phyloP scores from a whole-genome alignment of 2,888 invertebrate species.

The Anthrax anthrax region DNA sequence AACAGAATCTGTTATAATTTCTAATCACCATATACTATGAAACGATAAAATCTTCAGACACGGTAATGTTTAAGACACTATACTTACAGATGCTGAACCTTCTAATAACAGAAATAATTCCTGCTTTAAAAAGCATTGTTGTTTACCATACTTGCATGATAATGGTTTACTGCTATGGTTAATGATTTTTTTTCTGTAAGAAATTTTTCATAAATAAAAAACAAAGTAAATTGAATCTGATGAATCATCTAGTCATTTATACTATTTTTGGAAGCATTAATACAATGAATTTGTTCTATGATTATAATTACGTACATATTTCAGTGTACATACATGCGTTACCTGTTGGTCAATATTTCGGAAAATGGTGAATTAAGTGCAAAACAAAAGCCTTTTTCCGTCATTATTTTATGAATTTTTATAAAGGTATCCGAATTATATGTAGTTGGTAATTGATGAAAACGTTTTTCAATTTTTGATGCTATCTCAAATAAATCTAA shows the following conservation, averaged over 20 bases:
- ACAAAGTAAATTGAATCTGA: not conserved
- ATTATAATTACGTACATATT: not conserved
- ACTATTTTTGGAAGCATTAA: not conserved
- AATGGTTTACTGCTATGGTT: constrained; percentile 18
- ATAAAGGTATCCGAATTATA: constrained; percentile 18
- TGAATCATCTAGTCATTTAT: too few relatives aligned
- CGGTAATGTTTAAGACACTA: too few relatives aligned
- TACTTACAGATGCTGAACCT: constrained; percentile 24
- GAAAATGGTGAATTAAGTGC: constrained; percentile 42
- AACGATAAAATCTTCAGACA: too few relatives aligned
- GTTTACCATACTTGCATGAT: constrained; percentile 27
- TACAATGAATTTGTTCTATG: not conserved
- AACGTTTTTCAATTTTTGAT: constrained; percentile 19
- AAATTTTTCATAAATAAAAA: not conserved
- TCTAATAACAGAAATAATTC: constrained; percentile 28
- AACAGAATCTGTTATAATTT: too few relatives aligned
- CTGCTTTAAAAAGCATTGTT: constrained; percentile 29
- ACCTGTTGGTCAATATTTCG: constrained; percentile 15
- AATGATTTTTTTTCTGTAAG: constrained; percentile 14
- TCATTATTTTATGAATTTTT: constrained; percentile 36
- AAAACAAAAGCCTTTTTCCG: constrained; percentile 51
- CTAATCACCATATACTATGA: too few relatives aligned
- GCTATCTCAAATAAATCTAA: constrained; percentile 33
- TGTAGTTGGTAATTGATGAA: constrained; percentile 23
- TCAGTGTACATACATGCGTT: too few relatives aligned